Base-by-base conservation (phyloP, 2,113 vertebrate genomes). In the Campylorhamphus procurvoides region DNA sequence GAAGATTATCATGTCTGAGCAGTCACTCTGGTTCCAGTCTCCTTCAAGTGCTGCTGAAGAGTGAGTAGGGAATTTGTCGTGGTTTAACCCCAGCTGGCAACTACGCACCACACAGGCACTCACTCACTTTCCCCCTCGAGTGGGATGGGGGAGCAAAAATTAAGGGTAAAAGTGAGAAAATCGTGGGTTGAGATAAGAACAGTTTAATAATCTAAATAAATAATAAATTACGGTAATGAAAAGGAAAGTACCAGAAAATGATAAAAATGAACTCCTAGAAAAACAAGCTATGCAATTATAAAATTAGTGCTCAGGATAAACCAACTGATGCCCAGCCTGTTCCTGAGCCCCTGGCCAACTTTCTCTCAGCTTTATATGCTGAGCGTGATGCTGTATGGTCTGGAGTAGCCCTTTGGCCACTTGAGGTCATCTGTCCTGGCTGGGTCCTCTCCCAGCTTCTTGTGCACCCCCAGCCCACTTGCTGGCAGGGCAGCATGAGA, bases 21-120 rank as follows among this genome's bases (percentile, higher is more conserved):
- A 78, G 82, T 69, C 64, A 52, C 60, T 93, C 84, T 85, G 62
- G 55, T 82, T 80, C 73, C 49, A 75, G 46, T 91, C 92, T 90
- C 88, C 90, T 97, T 95, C 86, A 96, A 93, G 93, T 96, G 93
- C 84, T 94, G 81, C 78, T 44, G 9, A 82, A 52, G 74, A 93
- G 87, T 67, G 71, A 90, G 79, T 24, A 63, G 31, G 40, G 58
- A 66, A 46, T 62, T 63, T 22, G 33, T 16, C 33, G 17, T 69
- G 69, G 33, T 55, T 82, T 87, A 76, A 76, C 76, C 55, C 49
- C 37, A 92, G 37, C 50, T 49, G 42, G 40, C 62, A 87, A 5
- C 55, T 22, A 3, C n/a, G 40, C 42, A 6, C 31, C 42, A 24
- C 42, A n/a, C 31, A 69, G 62, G 62, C 7, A 6, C 42, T 75